Evolutionary conservation across 2,113 vertebrate genomes (phyloP).

Genomic region (Scomber scombrus): DNA sequence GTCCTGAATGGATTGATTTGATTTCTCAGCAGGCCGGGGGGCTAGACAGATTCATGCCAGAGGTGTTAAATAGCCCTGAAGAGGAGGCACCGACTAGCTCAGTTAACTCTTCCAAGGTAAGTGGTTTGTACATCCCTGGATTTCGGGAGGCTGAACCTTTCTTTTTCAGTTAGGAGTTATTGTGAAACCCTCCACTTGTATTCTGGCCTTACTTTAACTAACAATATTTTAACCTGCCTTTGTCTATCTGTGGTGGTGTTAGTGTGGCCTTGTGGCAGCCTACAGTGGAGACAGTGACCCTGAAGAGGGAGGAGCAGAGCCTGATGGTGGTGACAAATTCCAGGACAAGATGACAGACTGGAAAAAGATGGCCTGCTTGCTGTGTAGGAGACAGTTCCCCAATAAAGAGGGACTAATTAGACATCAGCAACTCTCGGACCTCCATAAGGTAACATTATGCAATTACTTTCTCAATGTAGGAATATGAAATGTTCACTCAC

Average conservation of each 20-base stretch:
- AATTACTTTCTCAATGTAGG: not conserved
- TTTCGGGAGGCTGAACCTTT: not conserved
- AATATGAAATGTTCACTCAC: not conserved
- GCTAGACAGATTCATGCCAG: slow-evolving; percentile 91
- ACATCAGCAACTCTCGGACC: slow-evolving; percentile 97
- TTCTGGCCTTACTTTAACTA: not conserved
- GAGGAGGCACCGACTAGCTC: slow-evolving; percentile 87
- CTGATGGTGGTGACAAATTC: slow-evolving; percentile 86
- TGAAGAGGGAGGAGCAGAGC: slow-evolving; percentile 87
- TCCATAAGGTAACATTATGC: slow-evolving; percentile 91
- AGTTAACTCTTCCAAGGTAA: slow-evolving; percentile 75
- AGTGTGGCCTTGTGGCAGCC: slow-evolving; percentile 95
- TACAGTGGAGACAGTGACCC: slow-evolving; percentile 98
- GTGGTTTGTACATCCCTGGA: not conserved
- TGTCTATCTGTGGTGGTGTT: slow-evolving; percentile 5
- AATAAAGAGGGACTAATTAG: slow-evolving; percentile 93
- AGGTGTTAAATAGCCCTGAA: slow-evolving; percentile 86
- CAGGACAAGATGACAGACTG: slow-evolving; percentile 96
- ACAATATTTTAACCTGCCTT: not conserved
- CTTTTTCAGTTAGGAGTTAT: not conserved
- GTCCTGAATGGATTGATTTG: not conserved
- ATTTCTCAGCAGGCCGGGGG: slow-evolving; percentile 84
- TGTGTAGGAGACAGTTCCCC: slow-evolving; percentile 97
- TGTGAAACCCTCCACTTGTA: not conserved
- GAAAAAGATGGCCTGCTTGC: slow-evolving; percentile 95